Base-by-base conservation (phyloP, 2,797 vertebrate genomes). In the Cheracebus regulus region DNA sequence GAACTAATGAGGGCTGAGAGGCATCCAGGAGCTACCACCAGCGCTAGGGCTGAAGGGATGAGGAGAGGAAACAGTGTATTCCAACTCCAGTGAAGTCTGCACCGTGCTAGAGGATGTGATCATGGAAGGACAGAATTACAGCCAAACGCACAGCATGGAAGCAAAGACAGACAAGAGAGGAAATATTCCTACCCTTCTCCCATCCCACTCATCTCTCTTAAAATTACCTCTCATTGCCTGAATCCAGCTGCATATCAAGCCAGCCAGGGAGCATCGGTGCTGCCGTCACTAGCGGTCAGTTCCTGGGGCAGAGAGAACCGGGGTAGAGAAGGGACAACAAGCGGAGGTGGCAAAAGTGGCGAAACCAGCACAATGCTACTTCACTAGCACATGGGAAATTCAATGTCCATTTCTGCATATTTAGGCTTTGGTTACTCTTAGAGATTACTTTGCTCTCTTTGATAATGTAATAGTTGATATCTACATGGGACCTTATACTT, bases 381-480 rank as follows among this genome's bases (percentile, higher is more conserved):
- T 87, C 46, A 30, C 24, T 5, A 3, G 5, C 7, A 5, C 70
- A 20, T 5, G 9, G 84, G 44, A 73, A 88, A 52, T 30, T 20
- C 28, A 4, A 19, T 2, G 30, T 75, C 48, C 17, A 7, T 73
- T 80, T 82, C 78, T 33, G 14, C 79, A 4, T 58, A 28, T 67
- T 58, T 93, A 4, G 2, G 2, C 70, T 67, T 58, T 80, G 75
- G 61, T 52, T 78, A 41, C 82, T 90, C 91, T 85, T 80, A 88
- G 61, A 88, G 92, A 93, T 79, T 67, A 28, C 82, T 96, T 58
- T 44, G 46, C 19, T 83, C 11, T 94, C 44, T 87, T 85, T 84
- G 92, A 52, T 44, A 95, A 88, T 0, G 1, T 52, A 70, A 76
- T 72, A 85, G 17, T 36, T 67, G 61, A 20, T 81, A 48, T 84